Evolutionary conservation across 2,797 vertebrate genomes (phyloP).

Genomic region (Myotis daubentonii): DNA sequence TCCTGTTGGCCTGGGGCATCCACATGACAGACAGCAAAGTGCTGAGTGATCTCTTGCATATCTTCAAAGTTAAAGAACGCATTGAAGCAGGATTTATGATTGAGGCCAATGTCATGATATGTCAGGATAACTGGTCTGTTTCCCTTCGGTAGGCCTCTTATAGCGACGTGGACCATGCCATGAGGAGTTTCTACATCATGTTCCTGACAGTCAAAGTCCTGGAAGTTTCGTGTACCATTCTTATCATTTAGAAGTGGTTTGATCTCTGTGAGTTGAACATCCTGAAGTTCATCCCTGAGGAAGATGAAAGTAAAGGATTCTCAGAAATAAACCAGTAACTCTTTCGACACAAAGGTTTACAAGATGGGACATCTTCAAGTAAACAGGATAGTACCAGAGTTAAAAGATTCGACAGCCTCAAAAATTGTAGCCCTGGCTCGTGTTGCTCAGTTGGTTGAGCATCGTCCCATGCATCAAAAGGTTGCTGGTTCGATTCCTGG

Average conservation of each 20-base stretch:
- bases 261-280: constrained; percentile 96
- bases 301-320: constrained; percentile 42
- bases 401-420: neutral
- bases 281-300: constrained; percentile 95
- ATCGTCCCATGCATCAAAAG: neutral
- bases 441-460: neutral
- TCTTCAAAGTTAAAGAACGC: constrained; percentile 98
- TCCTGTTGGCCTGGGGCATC: constrained; percentile 97
- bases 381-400: neutral
- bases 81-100: constrained; percentile 98
- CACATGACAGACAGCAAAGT: constrained; percentile 95
- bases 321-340: constrained; percentile 65
- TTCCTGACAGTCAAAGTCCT: constrained; percentile 86
- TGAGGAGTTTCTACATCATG: constrained; percentile 95
- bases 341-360: constrained; percentile 65
- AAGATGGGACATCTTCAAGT: neutral
- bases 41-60: constrained; percentile 97
- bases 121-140: constrained; percentile 96
- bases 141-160: constrained; percentile 93
- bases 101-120: constrained; percentile 97
- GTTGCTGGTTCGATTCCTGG: neutral
- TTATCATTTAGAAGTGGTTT: constrained; percentile 95
- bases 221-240: constrained; percentile 42
- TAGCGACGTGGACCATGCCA: constrained; percentile 94
- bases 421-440: neutral